Base-by-base conservation (phyloP, 2,797 vertebrate species). In the Ceryle rudis region DNA sequence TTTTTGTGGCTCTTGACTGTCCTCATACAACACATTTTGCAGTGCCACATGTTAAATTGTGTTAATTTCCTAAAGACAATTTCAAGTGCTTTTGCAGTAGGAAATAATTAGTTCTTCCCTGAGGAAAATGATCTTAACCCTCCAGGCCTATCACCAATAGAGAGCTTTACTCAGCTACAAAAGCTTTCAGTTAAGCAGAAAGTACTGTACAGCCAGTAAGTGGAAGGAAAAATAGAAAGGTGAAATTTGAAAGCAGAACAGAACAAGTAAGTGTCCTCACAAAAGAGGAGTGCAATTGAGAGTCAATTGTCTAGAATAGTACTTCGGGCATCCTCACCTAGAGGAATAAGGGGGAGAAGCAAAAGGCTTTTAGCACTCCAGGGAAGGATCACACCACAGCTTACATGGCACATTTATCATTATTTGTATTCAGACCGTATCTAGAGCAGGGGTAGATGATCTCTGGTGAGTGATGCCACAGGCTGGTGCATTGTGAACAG, bases 151-250 rank as follows among this genome's bases (percentile, higher is more conserved):
- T 72, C 54, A 74, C 42, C 4, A 16, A 42, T 58, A 62, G n/a
- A 85, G 42, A 78, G 71, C 49, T 94, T 81, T 73, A 58, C 71
- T 77, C 35, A 47, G 74, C 86, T 95, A 58, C 64, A 65, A 86
- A 95, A 89, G 64, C 47, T 94, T 95, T 94, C 67, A 82, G 62
- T 86, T 90, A 85, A 77, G 44, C 66, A 89, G 87, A 86, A 90
- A 85, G 55, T 61, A 33, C 52, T 37, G 23, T 60, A 37, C 51
- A 80, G 67, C 57, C 35, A 74, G 29, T 81, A 95, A 94, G 52
- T 77, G 55, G 80, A 92, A 91, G 41, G 44, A 39, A 90, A 96
- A 96, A 95, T 29, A 89, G 75, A 88, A 81, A 94, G 35, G 62
- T 73, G 82, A 61, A 77, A 80, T 93, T 64, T 80, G 71, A 95